Base-by-base conservation (phyloP, 2,797 vertebrate species). In the Lemur catta region DNA sequence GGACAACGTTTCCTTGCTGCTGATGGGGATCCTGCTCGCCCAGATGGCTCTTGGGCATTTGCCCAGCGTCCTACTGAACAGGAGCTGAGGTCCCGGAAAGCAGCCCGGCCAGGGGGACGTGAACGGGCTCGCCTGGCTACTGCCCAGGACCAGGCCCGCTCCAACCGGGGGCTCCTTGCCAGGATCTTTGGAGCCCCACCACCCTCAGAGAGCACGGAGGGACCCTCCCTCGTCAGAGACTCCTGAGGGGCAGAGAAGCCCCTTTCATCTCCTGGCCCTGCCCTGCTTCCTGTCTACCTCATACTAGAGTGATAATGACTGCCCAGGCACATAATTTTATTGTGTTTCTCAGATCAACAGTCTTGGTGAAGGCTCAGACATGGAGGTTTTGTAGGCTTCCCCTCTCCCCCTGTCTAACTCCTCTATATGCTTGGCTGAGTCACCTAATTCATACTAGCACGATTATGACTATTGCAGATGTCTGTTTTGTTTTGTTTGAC, bases 21-120 rank as follows among this genome's bases (percentile, higher is more conserved):
- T n/a, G 98, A 98, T 38, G 94, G 98, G 89, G 87, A 98, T 78
- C 97, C 99, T 87, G 89, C 98, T 84, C 84, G 97, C 86, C 97
- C 97, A 48, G 95, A 99, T 41, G 98, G 98, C 97, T 98, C 91
- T 20, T 99, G 99, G 99, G 98, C 99, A 97, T 99, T 99, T 96
- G 98, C 98, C 6, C 99, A 99, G 98, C 98, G 98, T 4, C 98
- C 98, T 90, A 99, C 99, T 0, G 99, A 99, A 95, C 99, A 99
- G 1, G 99, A 99, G 97, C 99, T 99, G 91, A 99, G 99, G 97
- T 94, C 95, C 71, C 97, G 96, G 65, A 98, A 98, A 76, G 96
- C 97, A 7, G 93, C 92, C 1, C 84, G 69, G 12, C 92, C 89
- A 18, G 95, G 98, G 81, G 97, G 97, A 11, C 98, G 98, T 85